Conservation (phyloP, 2,113 vertebrate species). For the Menidia beryllina region DNA sequence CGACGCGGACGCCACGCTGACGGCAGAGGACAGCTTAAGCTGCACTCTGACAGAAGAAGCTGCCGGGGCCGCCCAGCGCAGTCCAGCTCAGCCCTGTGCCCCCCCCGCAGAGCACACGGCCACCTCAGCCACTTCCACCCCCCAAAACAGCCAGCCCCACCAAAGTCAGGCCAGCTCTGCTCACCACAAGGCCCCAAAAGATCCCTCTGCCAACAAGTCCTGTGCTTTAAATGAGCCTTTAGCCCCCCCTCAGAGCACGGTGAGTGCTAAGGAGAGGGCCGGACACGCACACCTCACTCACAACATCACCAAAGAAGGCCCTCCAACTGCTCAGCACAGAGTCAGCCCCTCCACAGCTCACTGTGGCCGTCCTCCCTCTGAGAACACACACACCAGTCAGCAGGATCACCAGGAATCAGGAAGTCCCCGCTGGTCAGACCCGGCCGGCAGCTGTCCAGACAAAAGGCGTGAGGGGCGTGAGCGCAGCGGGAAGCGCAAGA, state of each 20-base stretch:
- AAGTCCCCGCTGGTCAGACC: not conserved
- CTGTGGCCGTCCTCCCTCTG: not conserved
- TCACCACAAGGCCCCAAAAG: constrained; percentile 1
- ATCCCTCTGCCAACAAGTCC: not conserved
- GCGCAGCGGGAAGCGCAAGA: constrained; percentile 71
- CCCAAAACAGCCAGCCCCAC: not conserved
- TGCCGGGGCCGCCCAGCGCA: not conserved
- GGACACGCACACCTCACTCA: not conserved
- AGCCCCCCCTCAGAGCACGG: not conserved
- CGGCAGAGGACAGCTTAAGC: constrained; percentile 41
- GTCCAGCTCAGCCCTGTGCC: not conserved
- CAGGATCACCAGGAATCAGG: constrained; percentile 16
- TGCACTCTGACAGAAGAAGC: constrained; percentile 36
- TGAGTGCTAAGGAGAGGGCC: not conserved
- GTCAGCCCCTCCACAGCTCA: constrained; percentile 3
- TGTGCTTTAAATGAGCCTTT: not conserved
- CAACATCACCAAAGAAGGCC: not conserved
- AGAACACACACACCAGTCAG: not conserved
- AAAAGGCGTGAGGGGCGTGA: not conserved
- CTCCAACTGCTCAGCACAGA: not conserved
- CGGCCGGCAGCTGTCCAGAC: constrained; percentile 1
- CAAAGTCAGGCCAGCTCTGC: not conserved
- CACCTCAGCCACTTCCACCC: not conserved
- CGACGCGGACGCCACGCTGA: constrained; percentile 2
- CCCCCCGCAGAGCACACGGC: not conserved